Percentiles rank a stretch among this genome's conserved stretches.
Conservation (phyloP, 2,888 invertebrate species). For the Perdita meconis region DNA sequence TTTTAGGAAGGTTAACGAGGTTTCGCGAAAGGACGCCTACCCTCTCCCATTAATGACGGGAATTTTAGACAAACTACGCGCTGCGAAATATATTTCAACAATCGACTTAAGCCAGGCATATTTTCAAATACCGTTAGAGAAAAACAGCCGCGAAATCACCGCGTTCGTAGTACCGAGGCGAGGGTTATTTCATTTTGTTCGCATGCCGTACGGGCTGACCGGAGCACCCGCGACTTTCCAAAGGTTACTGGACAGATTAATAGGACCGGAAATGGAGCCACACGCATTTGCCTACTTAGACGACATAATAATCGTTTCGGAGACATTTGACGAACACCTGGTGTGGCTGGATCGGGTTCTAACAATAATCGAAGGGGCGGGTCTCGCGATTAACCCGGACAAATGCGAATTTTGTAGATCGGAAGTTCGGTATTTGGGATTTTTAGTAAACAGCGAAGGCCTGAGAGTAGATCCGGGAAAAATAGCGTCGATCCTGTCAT, state of each 20-base stretch:
- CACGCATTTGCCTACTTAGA: not conserved
- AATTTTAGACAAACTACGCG: not conserved
- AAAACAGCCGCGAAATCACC: not conserved
- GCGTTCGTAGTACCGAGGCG: conserved; percentile 2
- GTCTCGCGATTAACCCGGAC: not conserved
- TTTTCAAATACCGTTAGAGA: conserved; percentile 5
- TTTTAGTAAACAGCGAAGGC: not conserved
- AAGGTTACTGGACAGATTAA: not conserved
- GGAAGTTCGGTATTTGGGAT: not conserved
- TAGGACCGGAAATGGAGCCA: conserved; percentile 9
- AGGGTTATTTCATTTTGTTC: conserved; percentile 2
- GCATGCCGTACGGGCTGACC: conserved; percentile 4
- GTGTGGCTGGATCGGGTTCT: not conserved
- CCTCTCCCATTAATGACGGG: not conserved
- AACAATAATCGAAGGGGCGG: not conserved
- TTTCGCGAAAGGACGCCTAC: conserved; percentile 5
- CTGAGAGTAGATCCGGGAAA: not conserved
- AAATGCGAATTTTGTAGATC: not conserved
- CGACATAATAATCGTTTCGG: not conserved
- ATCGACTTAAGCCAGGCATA: conserved; percentile 13
- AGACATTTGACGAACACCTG: not conserved
- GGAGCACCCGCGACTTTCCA: conserved; percentile 9
- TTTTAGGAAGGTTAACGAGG: conserved; percentile 1
- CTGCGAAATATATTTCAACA: not conserved
- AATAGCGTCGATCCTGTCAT: no score